phyloP scores from a whole-genome alignment of 2,113 vertebrate species.

The Cyanoramphus novaezelandiae region DNA sequence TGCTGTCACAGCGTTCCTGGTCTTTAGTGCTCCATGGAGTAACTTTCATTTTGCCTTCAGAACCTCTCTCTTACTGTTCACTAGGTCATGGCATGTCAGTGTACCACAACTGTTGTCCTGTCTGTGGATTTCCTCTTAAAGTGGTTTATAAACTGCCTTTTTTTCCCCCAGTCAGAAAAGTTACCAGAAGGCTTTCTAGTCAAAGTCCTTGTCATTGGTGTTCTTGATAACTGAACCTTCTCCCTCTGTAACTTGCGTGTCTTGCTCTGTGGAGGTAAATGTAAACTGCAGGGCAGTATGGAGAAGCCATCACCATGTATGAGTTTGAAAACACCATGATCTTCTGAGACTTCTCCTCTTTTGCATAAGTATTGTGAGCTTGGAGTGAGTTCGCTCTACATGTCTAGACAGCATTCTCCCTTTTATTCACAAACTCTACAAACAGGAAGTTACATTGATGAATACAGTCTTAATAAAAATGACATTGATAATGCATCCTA shows the following conservation, averaged over 20 bases:
- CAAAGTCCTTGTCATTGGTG: fast-evolving
- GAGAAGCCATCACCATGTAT: neutral
- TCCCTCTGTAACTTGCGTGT: neutral
- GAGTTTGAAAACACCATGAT: neutral
- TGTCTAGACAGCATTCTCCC: neutral
- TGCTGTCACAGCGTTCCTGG: neutral
- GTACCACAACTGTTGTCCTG: neutral
- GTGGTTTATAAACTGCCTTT: neutral
- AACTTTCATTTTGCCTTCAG: neutral
- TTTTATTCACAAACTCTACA: neutral
- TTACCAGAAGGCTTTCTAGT: neutral
- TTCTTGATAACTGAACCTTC: neutral
- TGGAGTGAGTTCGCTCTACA: neutral
- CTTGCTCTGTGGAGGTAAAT: neutral
- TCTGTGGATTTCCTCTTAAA: neutral
- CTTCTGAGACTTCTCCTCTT: neutral
- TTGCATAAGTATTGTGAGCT: neutral
- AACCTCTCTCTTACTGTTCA: neutral
- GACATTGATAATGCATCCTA: fast-evolving
- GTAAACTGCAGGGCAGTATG: neutral
- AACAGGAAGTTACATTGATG: neutral
- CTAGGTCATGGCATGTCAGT: neutral
- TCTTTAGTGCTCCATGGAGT: neutral
- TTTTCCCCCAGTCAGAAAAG: neutral
- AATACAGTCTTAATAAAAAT: neutral